Percentiles rank a stretch among this genome's conserved stretches.
Evolutionary conservation across 2,888 invertebrate genomes (phyloP).

Genomic region (Trachelus stipa): DNA sequence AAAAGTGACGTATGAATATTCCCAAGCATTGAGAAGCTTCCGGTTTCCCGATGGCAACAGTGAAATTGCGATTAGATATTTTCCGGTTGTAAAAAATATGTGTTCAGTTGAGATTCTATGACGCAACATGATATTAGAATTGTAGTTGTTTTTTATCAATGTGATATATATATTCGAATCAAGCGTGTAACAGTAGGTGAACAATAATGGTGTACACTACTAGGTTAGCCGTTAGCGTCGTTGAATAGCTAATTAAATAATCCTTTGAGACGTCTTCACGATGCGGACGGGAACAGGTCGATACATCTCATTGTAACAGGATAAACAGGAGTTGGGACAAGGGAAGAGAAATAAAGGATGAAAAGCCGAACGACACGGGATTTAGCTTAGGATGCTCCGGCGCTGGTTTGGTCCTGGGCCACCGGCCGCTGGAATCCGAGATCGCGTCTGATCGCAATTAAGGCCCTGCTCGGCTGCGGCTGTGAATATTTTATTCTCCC

Average conservation of each 20-base stretch:
- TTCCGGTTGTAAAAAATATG: neutral
- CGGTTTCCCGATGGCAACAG: neutral
- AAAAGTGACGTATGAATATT: neutral
- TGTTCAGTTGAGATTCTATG: neutral
- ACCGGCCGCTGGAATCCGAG: constrained; percentile 65
- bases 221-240: neutral
- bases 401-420: constrained; percentile 38
- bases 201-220: constrained; percentile 3
- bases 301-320: constrained; percentile 66
- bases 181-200: neutral
- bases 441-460: constrained; percentile 67
- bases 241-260: constrained; percentile 62
- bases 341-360: constrained; percentile 29
- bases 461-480: constrained; percentile 60
- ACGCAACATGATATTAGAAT: neutral
- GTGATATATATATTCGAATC: neutral
- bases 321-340: constrained; percentile 64
- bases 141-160: neutral
- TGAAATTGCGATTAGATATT: neutral
- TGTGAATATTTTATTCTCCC: constrained; percentile 64
- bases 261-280: constrained; percentile 56
- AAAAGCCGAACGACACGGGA: constrained; percentile 29
- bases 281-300: constrained; percentile 61
- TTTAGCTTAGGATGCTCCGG: constrained; percentile 7
- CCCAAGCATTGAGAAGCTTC: neutral